Base-by-base conservation (phyloP, 2,888 invertebrate genomes). In the Polia nebulosa region DNA sequence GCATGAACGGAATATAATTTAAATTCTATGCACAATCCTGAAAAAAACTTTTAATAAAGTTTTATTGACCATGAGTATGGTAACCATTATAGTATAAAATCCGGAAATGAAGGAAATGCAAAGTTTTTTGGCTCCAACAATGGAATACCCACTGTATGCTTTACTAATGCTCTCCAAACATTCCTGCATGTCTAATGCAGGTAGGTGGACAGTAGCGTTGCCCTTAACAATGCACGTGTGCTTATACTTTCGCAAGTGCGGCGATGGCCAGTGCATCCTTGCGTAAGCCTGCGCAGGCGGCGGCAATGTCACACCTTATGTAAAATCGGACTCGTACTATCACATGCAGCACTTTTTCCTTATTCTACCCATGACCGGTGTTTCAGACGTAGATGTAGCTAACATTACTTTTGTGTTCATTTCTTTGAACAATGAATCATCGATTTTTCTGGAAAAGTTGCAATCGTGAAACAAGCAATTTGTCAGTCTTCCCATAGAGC, bases 251-350 rank as follows among this genome's bases (percentile, higher is more conserved):
- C 91, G 90, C 85, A 91, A 93, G 85, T 51, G 77, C 81, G 77
- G 80, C 60, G 59, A 78, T 79, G 75, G 78, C 57, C 77, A 82
- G 86, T 91, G 93, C 91, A 93, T 93, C 92, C 87, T 94, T 93
- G 89, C 93, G 93, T 87, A 94, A 94, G 82, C 49, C 53, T 34
- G 45, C 64, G 65, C 78, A 74, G 74, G 78, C 79, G 70, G 41
- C 81, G 81, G 82, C 93, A 92, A 92, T 92, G 92, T 91, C 92
- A 92, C 73, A 56, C 52, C 82, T 93, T 92, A 92, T 89, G 88
- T 92, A 92, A 80, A 66, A 55, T 34, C 25, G n/a, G 20, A 64
- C 44, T 60, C 64, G 34, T 49, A 74, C 39, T 51, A 45, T 45
- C 47, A 49, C 22, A 36, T 32, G 27, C 25, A 53, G 29, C 7